Evolutionary conservation across 2,888 invertebrate species (phyloP).

Genomic region (Brachyopa scutellaris): DNA sequence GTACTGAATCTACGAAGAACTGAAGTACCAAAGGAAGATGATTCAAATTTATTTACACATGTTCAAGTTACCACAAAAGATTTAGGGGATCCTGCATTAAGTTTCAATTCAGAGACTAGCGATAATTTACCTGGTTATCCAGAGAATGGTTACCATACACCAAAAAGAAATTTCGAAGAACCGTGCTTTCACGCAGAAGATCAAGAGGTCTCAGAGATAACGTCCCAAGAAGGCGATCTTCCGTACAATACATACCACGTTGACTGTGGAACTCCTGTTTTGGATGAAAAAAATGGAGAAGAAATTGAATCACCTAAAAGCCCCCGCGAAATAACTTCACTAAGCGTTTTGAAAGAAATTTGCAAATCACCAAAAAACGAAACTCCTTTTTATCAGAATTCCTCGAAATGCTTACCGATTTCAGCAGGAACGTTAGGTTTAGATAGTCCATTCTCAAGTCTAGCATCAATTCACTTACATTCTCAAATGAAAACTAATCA

Average conservation of each 20-base stretch:
- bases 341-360: conserved; percentile 38
- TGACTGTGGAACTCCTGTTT: conserved; percentile 50
- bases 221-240: conserved; percentile 21
- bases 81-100: conserved; percentile 5
- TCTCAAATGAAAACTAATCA: too few relatives aligned
- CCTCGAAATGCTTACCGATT: too few relatives aligned
- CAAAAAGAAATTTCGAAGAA: too few relatives aligned
- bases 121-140: not conserved
- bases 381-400: too few relatives aligned
- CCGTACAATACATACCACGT: conserved; percentile 24
- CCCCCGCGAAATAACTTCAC: conserved; percentile 20
- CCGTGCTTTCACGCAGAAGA: conserved; percentile 1
- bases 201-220: conserved; percentile 45
- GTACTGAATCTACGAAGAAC: conserved; percentile 15
- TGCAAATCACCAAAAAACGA: too few relatives aligned
- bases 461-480: too few relatives aligned
- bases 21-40: conserved; percentile 31
- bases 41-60: conserved; percentile 39
- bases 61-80: conserved; percentile 31
- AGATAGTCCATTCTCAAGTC: too few relatives aligned
- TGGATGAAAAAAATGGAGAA: conserved; percentile 47
- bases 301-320: conserved; percentile 40
- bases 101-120: conserved; percentile 2
- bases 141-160: too few relatives aligned
- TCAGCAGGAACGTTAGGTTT: too few relatives aligned